phyloP scores from a whole-genome alignment of 2,113 vertebrate species.

The Tichodroma muraria region DNA sequence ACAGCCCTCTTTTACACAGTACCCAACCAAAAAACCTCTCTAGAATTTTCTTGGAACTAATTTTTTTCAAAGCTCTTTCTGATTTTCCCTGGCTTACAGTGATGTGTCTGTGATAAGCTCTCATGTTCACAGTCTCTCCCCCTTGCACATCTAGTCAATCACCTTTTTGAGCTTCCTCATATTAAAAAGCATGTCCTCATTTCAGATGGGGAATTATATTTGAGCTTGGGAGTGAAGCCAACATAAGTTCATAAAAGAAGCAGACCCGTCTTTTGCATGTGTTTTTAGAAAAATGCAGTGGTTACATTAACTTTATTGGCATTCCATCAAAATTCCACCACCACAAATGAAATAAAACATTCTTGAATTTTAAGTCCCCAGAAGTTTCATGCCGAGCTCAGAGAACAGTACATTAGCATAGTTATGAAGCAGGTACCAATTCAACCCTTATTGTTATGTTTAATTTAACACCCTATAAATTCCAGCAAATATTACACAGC shows the following conservation, averaged over 20 bases:
- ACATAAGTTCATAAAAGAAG: not conserved
- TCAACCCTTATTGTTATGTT: conserved; percentile 9
- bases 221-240: not conserved
- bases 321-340: not conserved
- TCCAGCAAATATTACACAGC: not conserved
- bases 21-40: not conserved
- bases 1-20: not conserved
- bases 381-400: not conserved
- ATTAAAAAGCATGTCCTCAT: not conserved
- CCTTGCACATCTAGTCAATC: not conserved
- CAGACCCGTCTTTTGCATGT: not conserved
- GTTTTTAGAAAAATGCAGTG: not conserved
- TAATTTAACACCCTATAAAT: conserved; percentile 14
- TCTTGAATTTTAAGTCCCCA: not conserved
- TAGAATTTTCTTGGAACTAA: not conserved
- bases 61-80: not conserved
- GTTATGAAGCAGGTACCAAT: conserved; percentile 14
- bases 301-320: not conserved
- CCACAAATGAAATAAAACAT: not conserved
- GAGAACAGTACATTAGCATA: conserved; percentile 4
- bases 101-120: not conserved
- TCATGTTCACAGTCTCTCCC: not conserved
- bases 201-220: not conserved
- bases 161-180: not conserved
- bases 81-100: not conserved